Evolutionary conservation across 2,888 invertebrate genomes (phyloP), one percentile per base, ranked within the genome.

Genomic region (Drosophila kambysellisi): DNA sequence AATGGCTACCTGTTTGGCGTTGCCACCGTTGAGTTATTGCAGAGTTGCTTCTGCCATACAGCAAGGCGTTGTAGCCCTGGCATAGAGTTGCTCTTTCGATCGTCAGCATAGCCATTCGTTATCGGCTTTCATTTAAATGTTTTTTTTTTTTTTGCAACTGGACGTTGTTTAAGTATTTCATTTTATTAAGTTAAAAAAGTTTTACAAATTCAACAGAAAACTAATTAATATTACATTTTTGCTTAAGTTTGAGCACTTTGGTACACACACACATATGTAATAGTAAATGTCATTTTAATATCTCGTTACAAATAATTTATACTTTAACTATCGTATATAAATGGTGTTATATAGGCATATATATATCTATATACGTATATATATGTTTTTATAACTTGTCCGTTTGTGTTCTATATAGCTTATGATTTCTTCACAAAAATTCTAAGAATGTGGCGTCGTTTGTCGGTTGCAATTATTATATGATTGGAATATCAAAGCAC

Each of bases 231-330:
- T 83, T 67, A 69, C 66, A 75, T 82, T 78, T 79, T 83, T 66
- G 72, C 83, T 81, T 84, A 77, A 76, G 76, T 82, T 90, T 90
- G 89, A 89, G 90, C 89, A 90, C 90, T 90, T 90, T 89, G 89
- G 82, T 90, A 83, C 79, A 77, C 81, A 84, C 79, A 79, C 79
- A 76, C 67, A 81, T 77, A 57, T 41, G 30, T 57, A 81, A 75
- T 84, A 75, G 71, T 74, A 79, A 81, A 86, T 79, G 76, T 81
- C 72, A 79, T 76, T 83, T 86, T 74, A 81, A 74, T 79, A 86
- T 79, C 76, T 76, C 58, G 64, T 77, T 81, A 74, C 69, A 75
- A 62, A 65, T 74, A 70, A 72, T 70, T 70, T 80, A 71, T 74
- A 69, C 75, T 80, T 83, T 70, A 80, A 78, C 79, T 80, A 83